Percentiles rank a stretch among this genome's conserved stretches.
These are phyloP conservation scores for Melanotaenia maccullochi DNA, from an alignment of 2,797 vertebrate species.

Conservation along the genomic window DNA sequence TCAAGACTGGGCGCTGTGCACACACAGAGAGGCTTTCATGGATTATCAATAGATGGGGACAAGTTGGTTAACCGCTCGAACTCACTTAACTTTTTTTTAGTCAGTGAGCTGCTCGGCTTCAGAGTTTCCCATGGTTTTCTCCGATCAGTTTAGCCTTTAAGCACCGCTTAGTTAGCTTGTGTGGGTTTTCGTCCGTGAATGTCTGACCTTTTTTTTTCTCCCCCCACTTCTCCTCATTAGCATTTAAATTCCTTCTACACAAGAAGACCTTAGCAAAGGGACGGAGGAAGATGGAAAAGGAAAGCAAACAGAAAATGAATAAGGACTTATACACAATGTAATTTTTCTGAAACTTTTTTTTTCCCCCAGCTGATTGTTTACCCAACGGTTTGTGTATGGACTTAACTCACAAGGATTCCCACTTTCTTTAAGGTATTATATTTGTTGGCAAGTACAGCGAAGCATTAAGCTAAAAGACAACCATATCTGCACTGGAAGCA, in stretches of 20 bases:
- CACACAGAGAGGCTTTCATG: constrained; percentile 88
- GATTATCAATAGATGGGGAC: constrained; percentile 72
- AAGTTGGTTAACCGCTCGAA: constrained; percentile 40
- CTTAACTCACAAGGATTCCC: constrained; percentile 1
- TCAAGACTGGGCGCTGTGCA: constrained; percentile 59
- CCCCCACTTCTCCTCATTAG: constrained; percentile 64
- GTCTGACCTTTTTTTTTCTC: constrained; percentile 64
- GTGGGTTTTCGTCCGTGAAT: constrained; percentile 45
- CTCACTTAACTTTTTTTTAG: constrained; percentile 43
- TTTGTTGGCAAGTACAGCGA: constrained; percentile 20
- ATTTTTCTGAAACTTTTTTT: constrained; percentile 27
- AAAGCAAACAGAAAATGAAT: neutral
- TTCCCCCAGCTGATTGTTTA: constrained; percentile 36
- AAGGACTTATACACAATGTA: constrained; percentile 10
- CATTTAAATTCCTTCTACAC: constrained; percentile 71
- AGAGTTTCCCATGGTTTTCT: constrained; percentile 62
- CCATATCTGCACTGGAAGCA: constrained; percentile 11
- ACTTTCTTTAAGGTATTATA: constrained; percentile 21
- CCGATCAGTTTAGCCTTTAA: constrained; percentile 53
- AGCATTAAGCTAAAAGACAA: constrained; percentile 27
- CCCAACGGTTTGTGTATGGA: constrained; percentile 25
- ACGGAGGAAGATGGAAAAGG: constrained; percentile 22
- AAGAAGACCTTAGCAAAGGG: constrained; percentile 49
- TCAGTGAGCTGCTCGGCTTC: constrained; percentile 38
- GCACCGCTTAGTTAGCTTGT: constrained; percentile 55